Base-by-base conservation (phyloP, 2,888 invertebrate genomes). In the Eupithecia exiguata region DNA sequence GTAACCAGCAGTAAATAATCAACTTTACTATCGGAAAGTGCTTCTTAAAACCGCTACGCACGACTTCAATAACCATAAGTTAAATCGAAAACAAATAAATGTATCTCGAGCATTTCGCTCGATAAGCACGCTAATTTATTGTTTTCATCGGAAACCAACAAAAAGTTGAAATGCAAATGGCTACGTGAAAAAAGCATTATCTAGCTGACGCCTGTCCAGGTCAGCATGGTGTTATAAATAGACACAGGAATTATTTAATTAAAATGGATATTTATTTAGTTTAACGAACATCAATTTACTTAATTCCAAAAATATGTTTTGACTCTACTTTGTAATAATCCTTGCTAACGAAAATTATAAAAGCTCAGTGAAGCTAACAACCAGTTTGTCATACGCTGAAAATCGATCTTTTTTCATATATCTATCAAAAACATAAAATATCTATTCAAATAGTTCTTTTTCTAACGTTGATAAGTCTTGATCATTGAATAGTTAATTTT, bases 1-100 rank as follows among this genome's bases (percentile, higher is more conserved):
- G 30, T 18, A 35, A 62, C 1, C 35, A 0, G 62, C 62, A 30
- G 62, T 62, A 62, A 62, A 62, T 62, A 35, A 62, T 7, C 36
- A 36, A 69, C 61, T 66, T 69, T 65, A 43, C 69, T 74, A 74
- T 74, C 71, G 46, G 61, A 40, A 70, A 71, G 71, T 71, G 74
- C 71, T 43, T 66, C 71, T 74, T 71, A 66, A 18, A 30, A 68
- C 68, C 74, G 58, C 71, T 74, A 68, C 74, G 74, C 74, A 70
- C 68, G 68, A 62, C 69, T 71, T 62, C 71, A 69, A 74, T 74
- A 71, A 71, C 69, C 69, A 62, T 74, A 71, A 71, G 58, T 74
- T 74, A 71, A 71, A 74, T 74, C 46, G 71, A 65, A 74, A 74
- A 58, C 74, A 74, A 74, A 74, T 71, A 74, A 74, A 74, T 40